Evolutionary conservation across 2,797 vertebrate genomes (phyloP).

Genomic region (Novumbra hubbsi): DNA sequence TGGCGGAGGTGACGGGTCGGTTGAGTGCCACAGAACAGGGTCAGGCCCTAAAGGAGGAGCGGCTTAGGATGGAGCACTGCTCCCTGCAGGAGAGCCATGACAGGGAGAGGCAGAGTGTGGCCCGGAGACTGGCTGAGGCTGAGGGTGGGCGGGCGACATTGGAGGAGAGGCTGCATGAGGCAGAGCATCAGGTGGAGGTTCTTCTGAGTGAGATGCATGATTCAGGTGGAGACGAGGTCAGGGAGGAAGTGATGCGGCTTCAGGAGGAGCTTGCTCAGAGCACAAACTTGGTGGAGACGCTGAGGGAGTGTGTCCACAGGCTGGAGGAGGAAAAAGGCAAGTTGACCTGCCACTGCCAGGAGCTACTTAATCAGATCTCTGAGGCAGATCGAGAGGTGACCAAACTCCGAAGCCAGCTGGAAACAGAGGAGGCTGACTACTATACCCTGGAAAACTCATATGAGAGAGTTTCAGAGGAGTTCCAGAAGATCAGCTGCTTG

Average conservation of each 20-base stretch:
- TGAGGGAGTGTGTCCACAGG: slow-evolving; percentile 80
- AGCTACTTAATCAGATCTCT: slow-evolving; percentile 85
- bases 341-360: slow-evolving; percentile 85
- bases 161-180: slow-evolving; percentile 81
- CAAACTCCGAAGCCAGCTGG: slow-evolving; percentile 80
- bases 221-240: slow-evolving; percentile 70
- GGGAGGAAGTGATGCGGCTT: slow-evolving; percentile 80
- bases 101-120: slow-evolving; percentile 83
- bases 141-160: slow-evolving; percentile 80
- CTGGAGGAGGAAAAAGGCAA: slow-evolving; percentile 84
- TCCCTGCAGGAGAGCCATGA: slow-evolving; percentile 85
- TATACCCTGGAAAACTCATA: slow-evolving; percentile 82
- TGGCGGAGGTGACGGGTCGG: slow-evolving; percentile 81
- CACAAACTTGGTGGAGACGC: slow-evolving; percentile 77
- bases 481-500: slow-evolving; percentile 81
- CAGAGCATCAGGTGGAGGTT: slow-evolving; percentile 83
- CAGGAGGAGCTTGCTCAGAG: slow-evolving; percentile 84
- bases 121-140: slow-evolving; percentile 80
- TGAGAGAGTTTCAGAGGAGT: slow-evolving; percentile 80
- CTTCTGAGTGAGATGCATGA: slow-evolving; percentile 82
- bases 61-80: slow-evolving; percentile 83
- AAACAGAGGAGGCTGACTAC: slow-evolving; percentile 83
- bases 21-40: slow-evolving; percentile 84
- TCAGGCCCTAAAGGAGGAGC: slow-evolving; percentile 84
- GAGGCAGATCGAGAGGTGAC: slow-evolving; percentile 83